Percentiles rank a stretch among this genome's conserved stretches.
Evolutionary conservation across 2,113 vertebrate genomes (phyloP).

Genomic region (Corythoichthys intestinalis): DNA sequence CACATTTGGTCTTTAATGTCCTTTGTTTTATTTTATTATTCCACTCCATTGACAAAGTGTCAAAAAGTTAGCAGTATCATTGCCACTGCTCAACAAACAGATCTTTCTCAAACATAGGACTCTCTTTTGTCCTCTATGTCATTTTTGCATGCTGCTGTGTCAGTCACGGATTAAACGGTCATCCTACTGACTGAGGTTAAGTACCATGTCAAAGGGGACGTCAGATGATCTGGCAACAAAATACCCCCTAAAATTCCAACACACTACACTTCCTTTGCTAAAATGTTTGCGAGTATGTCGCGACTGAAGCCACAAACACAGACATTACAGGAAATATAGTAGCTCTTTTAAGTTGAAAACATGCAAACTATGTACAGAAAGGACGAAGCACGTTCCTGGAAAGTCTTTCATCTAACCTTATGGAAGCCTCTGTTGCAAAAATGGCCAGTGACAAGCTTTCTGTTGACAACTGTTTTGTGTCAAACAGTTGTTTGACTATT

Average conservation of each 20-base stretch:
- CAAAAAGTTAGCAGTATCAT: background rate
- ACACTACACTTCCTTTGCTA: slow-evolving; percentile 3
- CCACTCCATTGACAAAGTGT: background rate
- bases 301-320: background rate
- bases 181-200: slow-evolving; percentile 4
- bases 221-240: slow-evolving; percentile 4
- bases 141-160: background rate
- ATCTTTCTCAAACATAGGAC: background rate
- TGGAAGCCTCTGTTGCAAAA: slow-evolving; percentile 39
- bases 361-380: no score
- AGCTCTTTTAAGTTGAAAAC: background rate
- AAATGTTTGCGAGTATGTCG: background rate
- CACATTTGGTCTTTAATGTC: no score
- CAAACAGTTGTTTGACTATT: slow-evolving; percentile 53
- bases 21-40: background rate
- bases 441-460: slow-evolving; percentile 30
- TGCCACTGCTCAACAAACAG: background rate
- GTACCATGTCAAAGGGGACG: slow-evolving; percentile 4
- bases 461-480: slow-evolving; percentile 28
- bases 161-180: background rate
- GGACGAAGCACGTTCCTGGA: background rate
- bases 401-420: background rate
- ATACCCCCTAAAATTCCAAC: slow-evolving; percentile 1
- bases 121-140: background rate
- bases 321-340: background rate